These are phyloP conservation scores for Stenichneumon culpator DNA, from an alignment of 2,888 invertebrate genomes.

Conservation along the genomic window DNA sequence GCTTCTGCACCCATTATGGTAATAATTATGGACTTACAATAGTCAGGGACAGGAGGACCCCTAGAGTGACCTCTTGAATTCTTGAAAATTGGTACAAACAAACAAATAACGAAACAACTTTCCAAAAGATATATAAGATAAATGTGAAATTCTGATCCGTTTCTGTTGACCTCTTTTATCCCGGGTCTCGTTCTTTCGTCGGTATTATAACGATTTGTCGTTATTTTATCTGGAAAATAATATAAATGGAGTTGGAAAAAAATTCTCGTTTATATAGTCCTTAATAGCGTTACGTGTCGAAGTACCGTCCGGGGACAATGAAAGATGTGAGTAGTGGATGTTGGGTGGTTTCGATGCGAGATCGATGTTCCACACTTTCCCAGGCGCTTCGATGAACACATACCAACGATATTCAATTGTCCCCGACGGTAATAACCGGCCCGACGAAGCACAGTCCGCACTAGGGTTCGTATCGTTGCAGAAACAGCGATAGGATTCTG, in stretches of 20 bases:
- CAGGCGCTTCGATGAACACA: not conserved
- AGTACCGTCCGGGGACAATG: conserved; percentile 44
- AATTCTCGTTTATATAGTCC: conserved; percentile 37
- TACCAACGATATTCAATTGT: conserved; percentile 50
- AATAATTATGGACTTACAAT: conserved; percentile 87
- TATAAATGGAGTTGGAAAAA: conserved; percentile 18
- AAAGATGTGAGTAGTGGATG: conserved; percentile 12
- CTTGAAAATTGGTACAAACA: too few species aligned
- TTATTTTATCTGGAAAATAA: conserved; percentile 22
- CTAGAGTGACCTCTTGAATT: too few species aligned
- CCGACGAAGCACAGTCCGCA: conserved; percentile 9
- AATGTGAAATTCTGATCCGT: not conserved
- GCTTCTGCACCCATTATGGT: conserved; percentile 95
- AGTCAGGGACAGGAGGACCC: too few species aligned
- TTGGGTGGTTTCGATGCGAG: conserved; percentile 8
- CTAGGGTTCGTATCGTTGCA: conserved; percentile 17
- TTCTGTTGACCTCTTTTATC: not conserved
- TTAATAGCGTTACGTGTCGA: conserved; percentile 42
- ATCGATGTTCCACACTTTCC: conserved; percentile 7
- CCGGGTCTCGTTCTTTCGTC: not conserved
- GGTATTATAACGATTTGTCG: conserved; percentile 2
- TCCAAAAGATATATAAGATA: too few species aligned
- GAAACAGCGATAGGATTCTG: conserved; percentile 22
- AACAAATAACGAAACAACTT: too few species aligned
- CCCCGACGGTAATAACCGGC: conserved; percentile 50